Base-by-base conservation (phyloP, 2,888 invertebrate genomes). In the Cephus spinipes region DNA sequence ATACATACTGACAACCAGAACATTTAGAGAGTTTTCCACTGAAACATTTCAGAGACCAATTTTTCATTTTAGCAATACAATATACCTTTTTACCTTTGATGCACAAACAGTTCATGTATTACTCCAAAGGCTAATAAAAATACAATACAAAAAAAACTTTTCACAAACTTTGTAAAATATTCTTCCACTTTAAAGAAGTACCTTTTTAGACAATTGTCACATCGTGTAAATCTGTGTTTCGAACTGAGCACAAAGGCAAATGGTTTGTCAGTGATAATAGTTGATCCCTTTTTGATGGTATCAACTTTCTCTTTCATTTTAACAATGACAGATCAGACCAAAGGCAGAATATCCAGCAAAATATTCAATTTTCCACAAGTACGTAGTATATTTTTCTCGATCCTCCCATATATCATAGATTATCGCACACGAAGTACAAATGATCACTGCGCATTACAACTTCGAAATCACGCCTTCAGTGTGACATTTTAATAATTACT, bases 1-100 rank as follows among this genome's bases (percentile, higher is more conserved):
- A 94, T 1, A 96, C 95, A 87, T 95, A 96, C 78, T 95, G 94
- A 92, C 98, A 98, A 76, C 94, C 95, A 0, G 97, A 95, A 92
- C 98, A 98, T 92, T 96, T 96, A 35, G 94, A 92, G 75, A 97
- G 93, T 88, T 95, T 95, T 75, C 93, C 93, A 87, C 96, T 97
- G 92, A 84, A 93, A 93, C 68, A 78, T 81, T 11, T 30, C 12
- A 55, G 9, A 55, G 23, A 55, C 23, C 9, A 9, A 55, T 23
- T 23, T 55, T 3, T 55, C 15, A 55, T 9, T 55, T 55, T 55
- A 6, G 23, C 55, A 55, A 55, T 23, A 23, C 9, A 55, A 9
- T 55, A 23, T 23, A 23, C 6, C 55, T 23, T 2, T 55, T 23
- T 55, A 55, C 9, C 23, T 23, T 55, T 55, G 0, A 55, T 9